Evolutionary conservation across 1,140 invertebrate genomes (phyloP), one percentile per base, ranked within the genome.

Genomic region (Trichoplusia ni): DNA sequence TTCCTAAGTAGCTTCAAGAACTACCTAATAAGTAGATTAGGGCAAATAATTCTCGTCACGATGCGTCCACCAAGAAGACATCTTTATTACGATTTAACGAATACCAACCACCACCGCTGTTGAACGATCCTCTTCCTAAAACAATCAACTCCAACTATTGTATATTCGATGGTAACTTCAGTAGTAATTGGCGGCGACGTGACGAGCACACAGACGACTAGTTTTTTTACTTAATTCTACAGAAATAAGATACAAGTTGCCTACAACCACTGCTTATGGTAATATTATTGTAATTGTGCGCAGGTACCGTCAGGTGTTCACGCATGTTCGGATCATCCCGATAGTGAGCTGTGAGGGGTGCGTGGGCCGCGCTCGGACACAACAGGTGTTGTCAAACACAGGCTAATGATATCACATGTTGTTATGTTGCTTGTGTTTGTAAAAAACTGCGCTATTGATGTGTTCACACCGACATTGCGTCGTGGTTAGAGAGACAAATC

Each of bases 381-480:
- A 29, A 27, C 51, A 56, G 51, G 51, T 56, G 51, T 33, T 25
- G 19, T 25, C 33, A 35, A 56, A 18, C 13, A 40, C 40, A 13
- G 35, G 11, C 19, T 8, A 40, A 56, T 38, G 51, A 56, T 27
- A 56, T 38, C 51, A 56, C 21, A 29, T 51, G 14, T 19, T 18
- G 47, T 4, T 9, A 2, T 33, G 8, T 42, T 42, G 1, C 8
- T 42, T 11, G 13, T 31, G 25, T 29, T 29, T 38, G 33, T 40
- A 37, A 56, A 56, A 56, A 56, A 56, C 51, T 27, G 27, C 21
- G 4, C 51, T 35, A 56, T 56, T 56, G 51, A 56, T 56, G 35
- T 27, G 33, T 40, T 56, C 51, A 40, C 21, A 38, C 16, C 18
- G 2, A 23, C 21, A n/a, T 56, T 21, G 35, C 16, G 0, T 8